Conservation (phyloP, 2,113 vertebrate species). For the Amblyopsis rosae region DNA sequence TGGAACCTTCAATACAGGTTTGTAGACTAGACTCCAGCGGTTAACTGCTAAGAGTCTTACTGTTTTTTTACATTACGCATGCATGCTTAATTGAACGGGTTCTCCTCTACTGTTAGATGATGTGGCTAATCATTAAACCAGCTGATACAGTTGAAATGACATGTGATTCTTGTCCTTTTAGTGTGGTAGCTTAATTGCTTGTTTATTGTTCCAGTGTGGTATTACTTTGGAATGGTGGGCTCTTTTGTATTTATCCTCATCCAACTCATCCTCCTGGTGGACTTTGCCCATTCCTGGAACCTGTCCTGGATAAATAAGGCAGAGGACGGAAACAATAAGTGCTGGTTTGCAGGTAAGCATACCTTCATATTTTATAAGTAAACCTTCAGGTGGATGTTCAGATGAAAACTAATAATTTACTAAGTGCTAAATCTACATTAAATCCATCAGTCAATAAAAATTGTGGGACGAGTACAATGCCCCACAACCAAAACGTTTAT, state of each 20-base stretch:
- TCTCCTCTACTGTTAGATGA: no score
- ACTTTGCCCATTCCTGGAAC: conserved; percentile 91
- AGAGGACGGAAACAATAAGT: conserved; percentile 73
- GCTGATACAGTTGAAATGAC: no score
- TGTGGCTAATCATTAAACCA: no score
- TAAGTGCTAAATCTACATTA: no score
- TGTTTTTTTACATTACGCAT: no score
- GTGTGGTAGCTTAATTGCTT: background rate
- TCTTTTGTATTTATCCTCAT: conserved; percentile 91
- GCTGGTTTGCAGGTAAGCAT: conserved; percentile 83
- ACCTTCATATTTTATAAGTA: background rate
- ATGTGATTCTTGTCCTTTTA: no score
- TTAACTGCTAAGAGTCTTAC: background rate
- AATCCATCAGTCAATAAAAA: no score
- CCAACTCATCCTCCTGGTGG: conserved; percentile 89
- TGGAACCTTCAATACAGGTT: conserved; percentile 83
- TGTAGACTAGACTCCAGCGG: background rate
- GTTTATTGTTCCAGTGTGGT: conserved; percentile 82
- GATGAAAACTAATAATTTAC: no score
- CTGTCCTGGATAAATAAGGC: conserved; percentile 84
- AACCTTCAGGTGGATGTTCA: background rate
- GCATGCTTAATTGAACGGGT: no score
- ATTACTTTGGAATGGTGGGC: conserved; percentile 87
- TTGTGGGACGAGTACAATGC: no score
- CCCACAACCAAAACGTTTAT: no score